Base-by-base conservation (phyloP, 2,888 invertebrate species). In the Tethea ocularis region DNA sequence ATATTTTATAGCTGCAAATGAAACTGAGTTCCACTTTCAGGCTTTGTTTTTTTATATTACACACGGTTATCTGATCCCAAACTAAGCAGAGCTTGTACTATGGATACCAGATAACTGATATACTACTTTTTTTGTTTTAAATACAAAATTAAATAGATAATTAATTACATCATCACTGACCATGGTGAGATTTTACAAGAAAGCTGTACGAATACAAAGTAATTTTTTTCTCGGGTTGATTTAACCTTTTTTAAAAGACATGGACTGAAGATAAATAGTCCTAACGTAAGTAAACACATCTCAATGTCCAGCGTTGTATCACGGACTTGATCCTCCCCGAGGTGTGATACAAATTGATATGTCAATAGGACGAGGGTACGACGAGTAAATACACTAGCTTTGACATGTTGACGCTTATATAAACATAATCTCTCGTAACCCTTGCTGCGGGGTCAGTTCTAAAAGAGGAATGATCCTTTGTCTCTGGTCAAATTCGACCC, bases 341-440 rank as follows among this genome's bases (percentile, higher is more conserved):
- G 68, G 53, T 55, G 64, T 55, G 63, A 65, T 61, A 68, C 68
- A 71, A 75, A 72, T 72, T 67, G 68, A 75, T 59, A 70, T 61
- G 70, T 71, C 74, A 66, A 61, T 54, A 57, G 59, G 66, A 71
- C 60, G 61, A 72, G 73, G 75, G 73, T 72, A 51, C 52, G 29
- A 46, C 29, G 46, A 46, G 46, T 53, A 52, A 41, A 20, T 41
- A 64, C 58, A 61, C 54, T 60, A 53, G 54, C 58, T 36, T 53
- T 54, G 60, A 26, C 23, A 59, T 52, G 33, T 61, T 61, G 64
- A 67, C 63, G 57, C 54, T 61, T 52, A 56, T 61, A 59, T 60
- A 61, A 62, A 69, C 64, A 68, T 60, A 62, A 64, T 67, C 61
- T 58, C 55, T 59, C 24, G 41, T 54, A 56, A 60, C 24, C 59